Conservation (phyloP, 2,888 invertebrate genomes). For the Rhamphomyia laevipes region DNA sequence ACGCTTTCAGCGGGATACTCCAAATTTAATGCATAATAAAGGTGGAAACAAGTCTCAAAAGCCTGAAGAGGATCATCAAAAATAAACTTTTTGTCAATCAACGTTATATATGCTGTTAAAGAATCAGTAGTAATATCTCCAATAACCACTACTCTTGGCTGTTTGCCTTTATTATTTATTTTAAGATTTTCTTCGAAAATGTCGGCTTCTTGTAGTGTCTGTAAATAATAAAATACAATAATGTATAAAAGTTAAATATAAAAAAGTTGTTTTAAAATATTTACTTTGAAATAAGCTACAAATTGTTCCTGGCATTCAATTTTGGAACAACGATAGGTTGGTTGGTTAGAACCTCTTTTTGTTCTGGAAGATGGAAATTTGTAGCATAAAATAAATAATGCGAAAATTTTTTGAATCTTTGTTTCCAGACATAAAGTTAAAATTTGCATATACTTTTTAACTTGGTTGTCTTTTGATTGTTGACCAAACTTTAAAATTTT, state of each 20-base stretch:
- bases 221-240: neutral
- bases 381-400: neutral
- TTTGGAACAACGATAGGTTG: constrained; percentile 1
- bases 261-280: neutral
- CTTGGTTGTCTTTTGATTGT: constrained; percentile 2
- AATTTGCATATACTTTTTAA: neutral
- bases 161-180: neutral
- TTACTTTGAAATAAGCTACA: constrained; percentile 6
- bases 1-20: neutral
- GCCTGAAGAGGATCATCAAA: neutral
- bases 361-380: constrained; percentile 1
- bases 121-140: neutral
- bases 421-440: neutral
- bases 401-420: constrained; percentile 2
- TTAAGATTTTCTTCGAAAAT: neutral
- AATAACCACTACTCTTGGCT: neutral
- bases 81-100: neutral
- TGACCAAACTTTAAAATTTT: constrained; percentile 1
- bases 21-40: neutral
- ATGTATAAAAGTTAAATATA: neutral
- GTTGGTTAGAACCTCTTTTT: neutral
- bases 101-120: neutral
- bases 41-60: neutral
- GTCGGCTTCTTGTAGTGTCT: neutral
- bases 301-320: constrained; percentile 3